Evolutionary conservation across 2,888 invertebrate genomes (phyloP), one percentile per base, ranked within the genome.

Genomic region (Melanophora roralis): DNA sequence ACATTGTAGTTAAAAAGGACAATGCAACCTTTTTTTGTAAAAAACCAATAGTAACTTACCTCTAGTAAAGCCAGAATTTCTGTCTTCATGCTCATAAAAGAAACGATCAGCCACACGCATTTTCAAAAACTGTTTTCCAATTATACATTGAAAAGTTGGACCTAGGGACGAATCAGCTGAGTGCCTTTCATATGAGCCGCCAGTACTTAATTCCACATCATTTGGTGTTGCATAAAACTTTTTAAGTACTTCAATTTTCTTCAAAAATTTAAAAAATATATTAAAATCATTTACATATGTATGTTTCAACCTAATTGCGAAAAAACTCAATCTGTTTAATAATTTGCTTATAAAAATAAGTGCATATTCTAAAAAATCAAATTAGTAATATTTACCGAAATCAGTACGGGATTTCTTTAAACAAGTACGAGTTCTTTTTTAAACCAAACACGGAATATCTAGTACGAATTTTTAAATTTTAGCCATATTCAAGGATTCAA

Each of bases 131-230:
- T 95, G 95, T 85, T 92, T 93, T 1, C 92, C 92, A 34, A 95
- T 86, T 78, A 95, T 92, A 85, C 95, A 95, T 36, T 93, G 90
- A 88, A 94, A 94, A 0, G 94, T 94, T 8, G 95, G 94, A 0
- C 95, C 95, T 4, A 93, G 90, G 6, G 93, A 87, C 0, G 94
- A 92, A 2, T 92, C 93, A 0, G 91, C 90, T 0, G 93, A 91
- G 45, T 93, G 92, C 16, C 85, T 86, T 87, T 95, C 95, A 49
- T 94, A 88, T 11, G 94, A 91, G 6, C 93, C 95, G 1, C 93
- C 95, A 14, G 94, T 92, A 27, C 92, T 92, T 19, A 95, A 87
- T 84, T 95, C 95, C 2, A 95, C 93, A 87, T 95, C 94, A 64
- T 94, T 93, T 0, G 93, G 93, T 57, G 90, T 90, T 82, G 91